Evolutionary conservation across 2,797 vertebrate species (phyloP).

Genomic region (Aselliscus stoliczkanus): DNA sequence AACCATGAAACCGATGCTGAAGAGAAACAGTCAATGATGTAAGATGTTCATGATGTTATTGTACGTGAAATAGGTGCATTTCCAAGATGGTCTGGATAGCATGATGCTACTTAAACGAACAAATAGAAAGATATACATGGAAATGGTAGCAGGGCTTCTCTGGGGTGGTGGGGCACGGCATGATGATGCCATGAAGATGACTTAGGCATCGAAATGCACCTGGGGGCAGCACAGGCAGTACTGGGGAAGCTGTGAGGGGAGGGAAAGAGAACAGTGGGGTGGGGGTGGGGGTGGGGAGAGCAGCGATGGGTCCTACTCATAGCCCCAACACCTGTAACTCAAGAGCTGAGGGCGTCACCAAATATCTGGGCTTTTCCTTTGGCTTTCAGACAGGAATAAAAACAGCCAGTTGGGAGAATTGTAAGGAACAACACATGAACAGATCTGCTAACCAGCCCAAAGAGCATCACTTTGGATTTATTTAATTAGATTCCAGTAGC

Average conservation of each 20-base stretch:
- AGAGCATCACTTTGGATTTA: background rate
- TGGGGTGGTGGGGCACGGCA: background rate
- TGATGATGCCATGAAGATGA: background rate
- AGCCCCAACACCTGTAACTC: background rate
- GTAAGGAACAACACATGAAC: background rate
- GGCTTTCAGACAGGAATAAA: background rate
- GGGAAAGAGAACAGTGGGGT: background rate
- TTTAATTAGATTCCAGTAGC: background rate
- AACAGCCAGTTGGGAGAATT: background rate
- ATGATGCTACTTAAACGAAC: background rate
- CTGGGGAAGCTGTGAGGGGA: background rate
- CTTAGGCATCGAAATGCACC: background rate
- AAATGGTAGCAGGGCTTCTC: background rate
- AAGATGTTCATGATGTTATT: background rate
- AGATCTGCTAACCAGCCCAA: background rate
- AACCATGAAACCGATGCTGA: background rate
- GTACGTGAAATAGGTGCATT: background rate
- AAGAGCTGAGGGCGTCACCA: background rate
- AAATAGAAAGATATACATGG: background rate
- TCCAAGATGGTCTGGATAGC: background rate
- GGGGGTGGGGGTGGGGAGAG: accelerated
- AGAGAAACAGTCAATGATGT: background rate
- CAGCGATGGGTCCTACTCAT: background rate
- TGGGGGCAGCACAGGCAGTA: background rate
- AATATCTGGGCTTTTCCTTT: background rate